Conservation (phyloP, 2,113 vertebrate species). For the Tympanuchus pallidicinctus region DNA sequence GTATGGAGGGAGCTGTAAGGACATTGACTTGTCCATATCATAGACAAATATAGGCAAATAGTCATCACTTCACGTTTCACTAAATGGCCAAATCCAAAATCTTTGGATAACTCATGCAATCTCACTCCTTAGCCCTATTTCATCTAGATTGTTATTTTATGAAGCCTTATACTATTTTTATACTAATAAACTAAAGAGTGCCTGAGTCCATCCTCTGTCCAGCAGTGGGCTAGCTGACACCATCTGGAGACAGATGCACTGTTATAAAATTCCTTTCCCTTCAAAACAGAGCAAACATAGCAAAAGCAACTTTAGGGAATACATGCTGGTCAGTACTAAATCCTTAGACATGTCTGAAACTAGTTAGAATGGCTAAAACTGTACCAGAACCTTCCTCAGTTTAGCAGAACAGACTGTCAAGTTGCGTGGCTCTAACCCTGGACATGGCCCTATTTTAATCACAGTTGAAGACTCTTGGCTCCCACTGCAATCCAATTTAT, state of each 20-base stretch:
- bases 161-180: not conserved
- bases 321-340: not conserved
- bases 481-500: not conserved
- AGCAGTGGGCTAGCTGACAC: not conserved
- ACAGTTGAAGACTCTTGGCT: not conserved
- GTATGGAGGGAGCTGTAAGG: not conserved
- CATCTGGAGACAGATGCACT: not conserved
- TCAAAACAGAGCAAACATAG: not conserved
- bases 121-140: not conserved
- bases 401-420: not conserved
- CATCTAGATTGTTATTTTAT: not conserved
- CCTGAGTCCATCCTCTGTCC: not conserved
- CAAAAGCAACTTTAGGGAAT: not conserved
- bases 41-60: not conserved
- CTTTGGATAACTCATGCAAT: not conserved
- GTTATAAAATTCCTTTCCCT: not conserved
- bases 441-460: conserved; percentile 7
- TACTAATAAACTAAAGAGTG: not conserved
- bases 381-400: not conserved
- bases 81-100: not conserved
- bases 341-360: not conserved
- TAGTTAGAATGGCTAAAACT: not conserved
- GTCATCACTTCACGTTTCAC: not conserved
- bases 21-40: not conserved
- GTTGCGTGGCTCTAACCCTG: not conserved